Percentiles rank a stretch among this genome's conserved stretches.
phyloP scores from a whole-genome alignment of 2,113 vertebrate species.

The Xyrauchen texanus region DNA sequence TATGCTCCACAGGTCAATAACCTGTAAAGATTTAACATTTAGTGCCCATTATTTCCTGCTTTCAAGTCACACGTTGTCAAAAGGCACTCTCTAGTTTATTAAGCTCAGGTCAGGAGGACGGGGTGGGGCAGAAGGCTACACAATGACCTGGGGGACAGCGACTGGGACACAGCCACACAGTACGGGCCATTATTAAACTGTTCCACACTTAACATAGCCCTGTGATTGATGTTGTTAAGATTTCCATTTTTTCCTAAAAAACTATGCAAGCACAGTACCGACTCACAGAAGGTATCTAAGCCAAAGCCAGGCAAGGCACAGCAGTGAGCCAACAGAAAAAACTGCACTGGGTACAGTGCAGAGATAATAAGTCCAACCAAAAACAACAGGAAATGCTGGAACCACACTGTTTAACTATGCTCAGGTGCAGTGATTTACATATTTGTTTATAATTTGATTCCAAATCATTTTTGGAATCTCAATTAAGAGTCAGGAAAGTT shows the following conservation, averaged over 20 bases:
- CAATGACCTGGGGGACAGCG: conserved; percentile 56
- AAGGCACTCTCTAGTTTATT: conserved; percentile 70
- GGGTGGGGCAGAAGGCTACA: conserved; percentile 49
- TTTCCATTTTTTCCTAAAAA: neutral
- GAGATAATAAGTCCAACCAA: conserved; percentile 48
- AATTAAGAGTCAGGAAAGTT: too few relatives aligned
- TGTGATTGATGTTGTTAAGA: neutral
- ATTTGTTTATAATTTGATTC: conserved; percentile 66
- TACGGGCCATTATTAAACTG: conserved; percentile 40
- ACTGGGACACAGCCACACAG: conserved; percentile 55
- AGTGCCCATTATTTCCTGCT: conserved; percentile 79
- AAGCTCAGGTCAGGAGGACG: conserved; percentile 60
- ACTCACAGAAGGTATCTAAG: conserved; percentile 3
- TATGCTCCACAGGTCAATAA: conserved; percentile 71
- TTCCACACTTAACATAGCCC: conserved; percentile 26
- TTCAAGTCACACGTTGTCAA: conserved; percentile 78
- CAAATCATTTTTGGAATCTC: conserved; percentile 50
- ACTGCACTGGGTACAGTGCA: conserved; percentile 7
- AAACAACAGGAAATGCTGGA: conserved; percentile 62
- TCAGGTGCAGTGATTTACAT: conserved; percentile 73
- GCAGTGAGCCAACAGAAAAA: conserved; percentile 46
- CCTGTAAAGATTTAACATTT: conserved; percentile 77
- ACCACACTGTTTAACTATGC: conserved; percentile 63
- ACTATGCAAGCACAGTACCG: neutral
- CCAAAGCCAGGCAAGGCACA: neutral